These are phyloP conservation scores for Heteropelma amictum DNA, from an alignment of 2,888 invertebrate species.

Conservation along the genomic window DNA sequence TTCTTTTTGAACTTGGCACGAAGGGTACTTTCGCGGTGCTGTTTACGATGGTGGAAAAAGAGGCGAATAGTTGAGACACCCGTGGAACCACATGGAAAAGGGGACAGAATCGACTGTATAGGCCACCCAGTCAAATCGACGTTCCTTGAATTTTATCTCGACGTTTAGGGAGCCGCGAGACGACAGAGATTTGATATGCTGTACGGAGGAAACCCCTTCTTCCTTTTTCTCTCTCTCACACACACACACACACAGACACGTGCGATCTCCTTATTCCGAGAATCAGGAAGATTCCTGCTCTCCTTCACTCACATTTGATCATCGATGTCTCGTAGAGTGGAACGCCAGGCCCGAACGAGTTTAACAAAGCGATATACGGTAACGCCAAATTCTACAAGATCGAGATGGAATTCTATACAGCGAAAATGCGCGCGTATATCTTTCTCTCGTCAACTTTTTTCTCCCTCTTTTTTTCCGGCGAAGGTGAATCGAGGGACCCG, in stretches of 20 bases:
- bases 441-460: background rate
- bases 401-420: conserved; percentile 49
- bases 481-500: conserved; percentile 15
- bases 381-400: conserved; percentile 54
- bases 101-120: too few species aligned
- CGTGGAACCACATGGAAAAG: too few species aligned
- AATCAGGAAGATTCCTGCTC: background rate
- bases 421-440: background rate
- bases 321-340: conserved; percentile 27
- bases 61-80: too few species aligned
- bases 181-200: conserved; percentile 16
- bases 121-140: conserved; percentile 54
- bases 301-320: conserved; percentile 2
- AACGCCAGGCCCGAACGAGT: conserved; percentile 43
- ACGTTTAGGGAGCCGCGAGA: conserved; percentile 46
- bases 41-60: too few species aligned
- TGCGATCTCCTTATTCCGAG: too few species aligned
- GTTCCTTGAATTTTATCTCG: conserved; percentile 56
- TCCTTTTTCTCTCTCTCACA: background rate
- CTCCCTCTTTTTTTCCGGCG: background rate
- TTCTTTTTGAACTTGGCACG: too few species aligned
- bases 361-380: conserved; percentile 53
- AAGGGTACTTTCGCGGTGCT: too few species aligned
- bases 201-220: background rate
- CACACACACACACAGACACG: too few species aligned